Evolutionary conservation across 2,888 invertebrate genomes (phyloP), one percentile per base, ranked within the genome.

Genomic region (Scaptomyza cyrtandrae): DNA sequence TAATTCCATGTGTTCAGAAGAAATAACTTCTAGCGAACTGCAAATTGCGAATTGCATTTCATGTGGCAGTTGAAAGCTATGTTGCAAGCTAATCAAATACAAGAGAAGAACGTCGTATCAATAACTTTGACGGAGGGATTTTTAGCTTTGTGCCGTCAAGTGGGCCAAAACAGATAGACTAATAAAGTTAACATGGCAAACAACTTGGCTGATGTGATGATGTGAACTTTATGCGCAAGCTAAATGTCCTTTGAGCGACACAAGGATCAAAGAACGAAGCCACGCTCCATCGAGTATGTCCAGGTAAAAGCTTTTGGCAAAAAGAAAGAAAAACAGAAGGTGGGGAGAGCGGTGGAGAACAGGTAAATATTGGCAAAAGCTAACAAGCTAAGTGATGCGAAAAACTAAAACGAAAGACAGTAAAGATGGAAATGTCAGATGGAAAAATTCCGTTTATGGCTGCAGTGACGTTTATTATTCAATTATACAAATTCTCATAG

Each of bases 131-230:
- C 29, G 41, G 33, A 33, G 52, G 33, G 50, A 50, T 52, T 58
- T 46, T 44, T 16, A 3, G 24, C 24, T 24, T 19, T 19, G 2
- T 19, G 19, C 19, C 19, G 1, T 19, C 9, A 13, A 49, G 33
- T 43, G 57, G 44, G 48, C 59, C 61, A 14, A 39, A 39, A 39
- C 39, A 39, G 39, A 39, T 39, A 37, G 37, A 70, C 72, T 83
- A 83, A 83, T 84, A 83, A 71, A 75, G 83, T 83, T 83, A 83
- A 84, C 84, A 75, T 79, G 77, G 77, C 86, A 68, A 86, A 86
- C 74, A 83, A 70, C 71, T 77, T 67, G 66, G 54, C 80, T 66
- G 19, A 78, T 74, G 71, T 82, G 73, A 82, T 74, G 73, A 82
- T 75, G 83, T 67, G 79, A 78, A 76, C 79, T 72, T 84, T 83